Evolutionary conservation across 2,888 invertebrate genomes (phyloP), one percentile per base, ranked within the genome.

Genomic region (Griposia aprilina): DNA sequence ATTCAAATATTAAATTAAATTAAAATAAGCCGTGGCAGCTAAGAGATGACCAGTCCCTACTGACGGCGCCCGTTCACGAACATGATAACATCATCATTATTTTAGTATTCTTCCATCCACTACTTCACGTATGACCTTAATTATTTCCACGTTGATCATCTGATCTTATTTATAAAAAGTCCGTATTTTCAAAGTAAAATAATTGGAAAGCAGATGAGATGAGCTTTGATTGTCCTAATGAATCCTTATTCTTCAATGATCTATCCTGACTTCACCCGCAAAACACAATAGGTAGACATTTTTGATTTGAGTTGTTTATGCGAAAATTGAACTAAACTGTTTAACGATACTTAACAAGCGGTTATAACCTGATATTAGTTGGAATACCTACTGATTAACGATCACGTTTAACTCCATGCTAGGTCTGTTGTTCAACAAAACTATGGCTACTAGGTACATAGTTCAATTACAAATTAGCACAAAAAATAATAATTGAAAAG

Each of bases 401-500:
- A 70, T 83, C 75, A 82, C 75, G 84, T 86, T 86, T 59, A 10
- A 8, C 8, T 3, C 4, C 72, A 75, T 59, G 48, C 36, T n/a
- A 17, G 20, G 11, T 57, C 52, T 75, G 52, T 55, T 60, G 55
- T 55, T 65, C 15, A 48, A 23, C n/a, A 41, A 41, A 45, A 30
- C 20, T 2, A 55, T 41, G 73, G 57, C 30, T 50, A 15, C 26
- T 36, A 52, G 5, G 20, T 20, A 23, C 30, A 8, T 52, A 52
- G 60, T 36, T n/a, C 52, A 48, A 48, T 78, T 8, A 26, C 20
- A 23, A 57, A 26, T 26, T 78, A 23, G 10, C 26, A 36, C 8
- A 26, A 13, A 15, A 59, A 45, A 57, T 45, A 57, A 57, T 57
- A 57, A 48, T 6, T n/a, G 55, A 57, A 57, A 11, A 23, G 26